Evolutionary conservation across 1,140 invertebrate genomes (phyloP).

Genomic region (Cylas formicarius): DNA sequence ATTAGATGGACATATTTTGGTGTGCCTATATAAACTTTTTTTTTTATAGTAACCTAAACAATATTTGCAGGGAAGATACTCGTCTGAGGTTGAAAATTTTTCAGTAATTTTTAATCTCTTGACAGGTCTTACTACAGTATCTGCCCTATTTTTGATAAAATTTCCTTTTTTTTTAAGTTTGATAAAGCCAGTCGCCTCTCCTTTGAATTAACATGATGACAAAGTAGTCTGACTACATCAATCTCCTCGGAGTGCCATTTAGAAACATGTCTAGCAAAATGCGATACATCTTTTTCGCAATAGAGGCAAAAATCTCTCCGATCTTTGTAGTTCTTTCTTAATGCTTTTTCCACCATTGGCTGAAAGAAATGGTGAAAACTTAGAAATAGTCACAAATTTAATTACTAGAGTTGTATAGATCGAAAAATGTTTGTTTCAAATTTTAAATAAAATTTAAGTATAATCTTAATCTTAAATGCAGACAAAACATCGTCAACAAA

Average conservation of each 20-base stretch:
- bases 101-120: slow-evolving; percentile 13
- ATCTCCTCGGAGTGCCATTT: slow-evolving; percentile 10
- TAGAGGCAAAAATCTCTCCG: slow-evolving; percentile 14
- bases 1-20: slow-evolving; percentile 16
- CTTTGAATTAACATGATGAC: slow-evolving; percentile 9
- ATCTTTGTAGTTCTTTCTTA: slow-evolving; percentile 16
- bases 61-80: slow-evolving; percentile 17
- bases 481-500: too few species aligned
- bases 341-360: slow-evolving; percentile 8
- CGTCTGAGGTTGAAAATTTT: slow-evolving; percentile 6
- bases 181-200: slow-evolving; percentile 11
- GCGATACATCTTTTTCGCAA: slow-evolving; percentile 21
- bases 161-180: slow-evolving; percentile 17
- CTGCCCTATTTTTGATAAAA: slow-evolving; percentile 14
- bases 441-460: too few species aligned
- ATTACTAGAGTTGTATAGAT: too few species aligned
- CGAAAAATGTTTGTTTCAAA: too few species aligned
- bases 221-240: slow-evolving; percentile 7
- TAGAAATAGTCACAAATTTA: too few species aligned
- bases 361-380: neutral
- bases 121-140: slow-evolving; percentile 12
- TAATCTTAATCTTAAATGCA: too few species aligned
- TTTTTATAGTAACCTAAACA: slow-evolving; percentile 19
- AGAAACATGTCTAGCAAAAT: slow-evolving; percentile 17
- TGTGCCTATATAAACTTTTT: slow-evolving; percentile 17